These are phyloP conservation scores for Hypomecis punctinalis DNA, from an alignment of 2,888 invertebrate genomes.

Conservation along the genomic window DNA sequence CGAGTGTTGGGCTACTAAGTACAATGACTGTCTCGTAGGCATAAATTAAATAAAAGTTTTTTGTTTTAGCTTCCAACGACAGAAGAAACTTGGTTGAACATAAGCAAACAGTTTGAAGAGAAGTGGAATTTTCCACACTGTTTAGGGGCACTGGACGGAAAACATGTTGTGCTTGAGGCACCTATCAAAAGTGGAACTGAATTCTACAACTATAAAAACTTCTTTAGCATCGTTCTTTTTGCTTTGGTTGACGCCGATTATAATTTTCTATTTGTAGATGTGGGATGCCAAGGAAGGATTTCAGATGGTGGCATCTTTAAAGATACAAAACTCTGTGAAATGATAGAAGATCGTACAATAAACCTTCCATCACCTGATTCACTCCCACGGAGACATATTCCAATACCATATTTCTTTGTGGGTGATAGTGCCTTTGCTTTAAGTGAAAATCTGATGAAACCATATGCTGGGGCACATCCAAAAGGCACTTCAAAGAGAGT, in stretches of 20 bases:
- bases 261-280: constrained; percentile 48
- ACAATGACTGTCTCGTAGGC: no score
- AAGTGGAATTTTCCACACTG: no score
- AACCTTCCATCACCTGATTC: constrained; percentile 11
- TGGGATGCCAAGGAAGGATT: constrained; percentile 25
- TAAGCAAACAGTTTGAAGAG: no score
- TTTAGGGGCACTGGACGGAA: no score
- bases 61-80: no score
- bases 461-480: constrained; percentile 36
- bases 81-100: no score
- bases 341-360: constrained; percentile 6
- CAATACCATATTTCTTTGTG: constrained; percentile 39
- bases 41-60: no score
- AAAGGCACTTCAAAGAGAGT: constrained; percentile 35
- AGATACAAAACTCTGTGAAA: constrained; percentile 6
- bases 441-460: constrained; percentile 38
- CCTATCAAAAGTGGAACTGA: no score
- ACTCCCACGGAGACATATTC: constrained; percentile 32
- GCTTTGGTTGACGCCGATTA: constrained; percentile 49
- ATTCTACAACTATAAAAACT: no score
- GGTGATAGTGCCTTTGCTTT: constrained; percentile 39
- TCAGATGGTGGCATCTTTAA: constrained; percentile 25
- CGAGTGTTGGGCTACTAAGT: no score
- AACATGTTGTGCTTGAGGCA: no score
- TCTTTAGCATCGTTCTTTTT: constrained; percentile 51